A percentile compares a stretch with the other conserved stretches of the same genome.
These are phyloP conservation scores for Scleropages formosus DNA, from an alignment of 2,797 vertebrate species.

Conservation along the genomic window DNA sequence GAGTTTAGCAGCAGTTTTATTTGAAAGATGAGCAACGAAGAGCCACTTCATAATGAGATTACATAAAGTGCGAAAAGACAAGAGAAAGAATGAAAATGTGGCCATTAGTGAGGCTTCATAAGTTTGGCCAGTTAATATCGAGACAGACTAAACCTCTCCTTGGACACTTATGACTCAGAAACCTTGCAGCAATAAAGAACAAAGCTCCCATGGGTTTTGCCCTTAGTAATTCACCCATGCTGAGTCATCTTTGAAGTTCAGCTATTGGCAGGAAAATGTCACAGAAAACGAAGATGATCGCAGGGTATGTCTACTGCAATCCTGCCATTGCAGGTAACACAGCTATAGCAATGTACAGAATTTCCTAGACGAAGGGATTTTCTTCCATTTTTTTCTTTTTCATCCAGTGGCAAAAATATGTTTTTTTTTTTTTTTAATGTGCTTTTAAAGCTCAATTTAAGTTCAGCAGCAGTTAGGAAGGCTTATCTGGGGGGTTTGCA, in stretches of 20 bases:
- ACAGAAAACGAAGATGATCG: not conserved
- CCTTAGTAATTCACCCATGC: conserved; percentile 12
- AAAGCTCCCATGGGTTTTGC: not conserved
- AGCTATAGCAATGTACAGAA: not conserved
- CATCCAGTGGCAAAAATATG: not conserved
- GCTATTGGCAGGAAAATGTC: conserved; percentile 7
- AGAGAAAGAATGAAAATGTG: not conserved
- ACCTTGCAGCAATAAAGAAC: conserved; percentile 14
- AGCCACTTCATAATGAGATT: too few species aligned
- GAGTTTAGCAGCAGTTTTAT: not conserved
- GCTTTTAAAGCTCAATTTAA: conserved; percentile 38
- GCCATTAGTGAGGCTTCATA: not conserved
- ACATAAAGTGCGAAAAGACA: too few species aligned
- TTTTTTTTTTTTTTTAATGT: not conserved
- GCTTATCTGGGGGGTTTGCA: conserved; percentile 53
- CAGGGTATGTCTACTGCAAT: not conserved
- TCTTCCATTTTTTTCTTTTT: not conserved
- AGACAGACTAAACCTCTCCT: not conserved
- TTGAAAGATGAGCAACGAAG: too few species aligned
- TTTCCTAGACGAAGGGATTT: not conserved
- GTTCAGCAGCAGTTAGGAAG: conserved; percentile 48
- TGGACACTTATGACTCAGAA: conserved; percentile 13
- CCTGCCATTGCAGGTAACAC: not conserved
- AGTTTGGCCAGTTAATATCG: not conserved
- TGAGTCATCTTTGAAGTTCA: conserved; percentile 28